Percentiles rank a stretch among this genome's conserved stretches.
phyloP scores from a whole-genome alignment of 1,140 invertebrate genomes.

The Drosophila nannoptera region DNA sequence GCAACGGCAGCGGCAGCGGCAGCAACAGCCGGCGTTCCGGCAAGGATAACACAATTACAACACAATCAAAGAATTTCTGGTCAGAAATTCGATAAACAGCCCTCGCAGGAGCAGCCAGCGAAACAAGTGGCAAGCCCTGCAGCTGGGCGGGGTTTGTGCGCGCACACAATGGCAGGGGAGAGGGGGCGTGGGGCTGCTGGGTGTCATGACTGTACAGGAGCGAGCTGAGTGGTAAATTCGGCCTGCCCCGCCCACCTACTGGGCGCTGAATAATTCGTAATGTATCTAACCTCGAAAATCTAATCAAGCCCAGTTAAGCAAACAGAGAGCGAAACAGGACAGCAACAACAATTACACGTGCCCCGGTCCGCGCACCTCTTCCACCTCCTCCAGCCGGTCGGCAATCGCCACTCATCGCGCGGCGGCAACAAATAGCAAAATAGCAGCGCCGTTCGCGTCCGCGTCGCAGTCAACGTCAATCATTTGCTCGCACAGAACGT shows the following conservation, averaged over 20 bases:
- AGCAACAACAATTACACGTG: conserved; percentile 49
- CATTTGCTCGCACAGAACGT: conserved; percentile 69
- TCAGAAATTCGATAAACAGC: conserved; percentile 44
- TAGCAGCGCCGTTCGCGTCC: background rate
- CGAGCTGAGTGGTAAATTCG: too few species aligned
- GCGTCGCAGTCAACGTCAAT: conserved; percentile 48
- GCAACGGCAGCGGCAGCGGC: conserved; percentile 8
- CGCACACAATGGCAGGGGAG: background rate
- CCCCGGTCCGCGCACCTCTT: background rate
- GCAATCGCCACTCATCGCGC: conserved; percentile 6
- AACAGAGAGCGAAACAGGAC: conserved; percentile 52
- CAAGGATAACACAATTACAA: conserved; percentile 67
- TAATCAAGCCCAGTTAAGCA: conserved; percentile 75
- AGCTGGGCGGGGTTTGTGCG: background rate
- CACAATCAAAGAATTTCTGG: conserved; percentile 62
- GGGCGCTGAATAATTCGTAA: conserved; percentile 68
- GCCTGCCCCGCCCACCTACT: conserved; percentile 22
- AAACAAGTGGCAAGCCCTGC: conserved; percentile 49
- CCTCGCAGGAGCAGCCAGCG: conserved; percentile 30
- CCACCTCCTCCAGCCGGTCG: background rate
- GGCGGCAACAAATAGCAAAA: conserved; percentile 18
- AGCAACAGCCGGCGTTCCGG: conserved; percentile 50
- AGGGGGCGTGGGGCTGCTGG: background rate
- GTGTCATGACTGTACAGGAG: background rate
- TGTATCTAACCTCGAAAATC: conserved; percentile 74